These are phyloP conservation scores for Scotopteryx bipunctaria DNA, from an alignment of 2,888 invertebrate genomes.

Conservation along the genomic window DNA sequence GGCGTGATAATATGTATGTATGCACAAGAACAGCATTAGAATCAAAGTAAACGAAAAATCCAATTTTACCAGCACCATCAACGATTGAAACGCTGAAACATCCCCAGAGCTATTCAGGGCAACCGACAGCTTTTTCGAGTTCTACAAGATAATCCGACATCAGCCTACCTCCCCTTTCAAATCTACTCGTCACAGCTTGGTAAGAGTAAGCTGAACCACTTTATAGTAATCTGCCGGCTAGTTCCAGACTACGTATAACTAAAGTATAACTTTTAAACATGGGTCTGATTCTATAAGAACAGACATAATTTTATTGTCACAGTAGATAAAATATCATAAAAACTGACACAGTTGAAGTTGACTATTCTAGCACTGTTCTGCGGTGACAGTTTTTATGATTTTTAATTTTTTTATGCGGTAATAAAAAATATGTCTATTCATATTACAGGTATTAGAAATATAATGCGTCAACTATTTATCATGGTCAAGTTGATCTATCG, in stretches of 20 bases:
- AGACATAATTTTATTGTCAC: too few species aligned
- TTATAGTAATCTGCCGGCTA: neutral
- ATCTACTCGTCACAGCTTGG: constrained; percentile 3
- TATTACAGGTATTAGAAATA: neutral
- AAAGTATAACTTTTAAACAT: too few species aligned
- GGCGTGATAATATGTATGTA: too few species aligned
- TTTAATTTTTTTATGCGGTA: too few species aligned
- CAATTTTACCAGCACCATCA: neutral
- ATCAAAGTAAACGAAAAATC: neutral
- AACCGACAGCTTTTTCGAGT: constrained; percentile 1
- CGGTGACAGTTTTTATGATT: too few species aligned
- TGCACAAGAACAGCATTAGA: neutral
- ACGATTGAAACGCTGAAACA: neutral
- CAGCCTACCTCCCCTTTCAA: neutral
- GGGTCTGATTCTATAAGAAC: too few species aligned
- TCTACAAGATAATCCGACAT: constrained; percentile 2
- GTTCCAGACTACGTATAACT: too few species aligned
- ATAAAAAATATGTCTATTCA: too few species aligned
- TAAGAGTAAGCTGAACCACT: neutral
- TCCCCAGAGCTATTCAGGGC: neutral
- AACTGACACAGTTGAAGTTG: too few species aligned
- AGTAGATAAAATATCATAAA: too few species aligned
- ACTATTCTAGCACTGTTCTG: too few species aligned
- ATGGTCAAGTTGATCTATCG: neutral
- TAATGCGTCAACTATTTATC: neutral